Evolutionary conservation across 2,888 invertebrate species (phyloP), one percentile per base, ranked within the genome.

Genomic region (Hydrotaea diabolus): DNA sequence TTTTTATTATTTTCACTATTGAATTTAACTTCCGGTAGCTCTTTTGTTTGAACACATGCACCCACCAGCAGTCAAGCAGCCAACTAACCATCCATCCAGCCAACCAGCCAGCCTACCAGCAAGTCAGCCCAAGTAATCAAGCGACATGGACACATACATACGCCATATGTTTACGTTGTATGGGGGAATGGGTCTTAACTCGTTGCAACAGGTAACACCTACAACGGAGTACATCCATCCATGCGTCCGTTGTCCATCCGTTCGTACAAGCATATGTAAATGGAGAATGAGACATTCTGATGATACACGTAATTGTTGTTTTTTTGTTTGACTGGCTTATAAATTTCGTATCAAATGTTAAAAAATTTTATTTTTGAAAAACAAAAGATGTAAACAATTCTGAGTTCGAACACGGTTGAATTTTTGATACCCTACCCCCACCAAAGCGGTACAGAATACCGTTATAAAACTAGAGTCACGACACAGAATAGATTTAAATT

Each of bases 1-100:
- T n/a, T n/a, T n/a, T n/a, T n/a, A n/a, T n/a, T 43, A 36, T 75
- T 59, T 76, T 21, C 17, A 66, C 36, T 53, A 76, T 76, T 55
- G 64, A 66, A 77, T 69, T 53, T 66, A 31, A 77, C 69, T 77
- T 77, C 77, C 69, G 66, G 77, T 57, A 77, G 69, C 36, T n/a
- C 39, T 55, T 77, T 77, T 69, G 46, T 69, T 69, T 69, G 23
- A 46, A 69, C 69, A 46, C 9, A 69, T 59, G 59, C 69, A 69
- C 19, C 46, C 46, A 66, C 39, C 66, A 66, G 2, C n/a, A 21
- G 39, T 13, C 43, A 64, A 15, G 21, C 66, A 17, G 13, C 8
- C 21, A 21, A 66, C 17, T 43, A 66, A 13, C 69, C 21, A 46
- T 2, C 69, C 59, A 46, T 39, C 19, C 39, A 66, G 17, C 43